Base-by-base conservation (phyloP, 2,888 invertebrate genomes). In the Aleiodes alternator region DNA sequence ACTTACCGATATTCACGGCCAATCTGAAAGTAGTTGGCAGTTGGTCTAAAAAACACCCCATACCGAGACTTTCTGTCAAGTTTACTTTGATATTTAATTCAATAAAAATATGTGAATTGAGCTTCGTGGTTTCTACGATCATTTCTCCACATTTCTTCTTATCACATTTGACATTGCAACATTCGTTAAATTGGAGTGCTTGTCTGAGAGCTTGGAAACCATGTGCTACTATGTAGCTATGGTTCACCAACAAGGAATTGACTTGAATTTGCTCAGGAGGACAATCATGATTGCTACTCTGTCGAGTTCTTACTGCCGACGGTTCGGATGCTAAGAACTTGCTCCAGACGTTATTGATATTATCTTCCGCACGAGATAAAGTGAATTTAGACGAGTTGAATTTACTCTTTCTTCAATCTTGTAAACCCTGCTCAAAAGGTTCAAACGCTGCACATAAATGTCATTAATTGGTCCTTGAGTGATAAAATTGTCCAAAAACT, bases 41-140 rank as follows among this genome's bases (percentile, higher is more conserved):
- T 14, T 56, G 12, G 9, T 9, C 11, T 56, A 71, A 38, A 23
- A 48, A 4, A 29, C 53, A 51, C 5, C 14, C 14, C 57, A n/a
- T 0, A n/a, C 55, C 12, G 43, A 9, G 0, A 14, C 43, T 29
- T 4, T 23, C 4, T 6, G 14, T 12, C 23, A 43, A 6, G 7
- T 38, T 56, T n/a, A n/a, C 4, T 34, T 57, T 16, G 9, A 72
- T 61, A 11, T 72, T 59, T 1, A 72, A 31, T 31, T 61, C 61
- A n/a, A 72, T 61, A 29, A 59, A 61, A 29, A 72, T 14, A 50
- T 59, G 72, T n/a, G 0, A 8, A n/a, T 61, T 72, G n/a, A 16
- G 14, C 23, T 23, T 4, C 4, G 34, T 72, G 4, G 7, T 29
- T 31, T 61, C n/a, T 16, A 14, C 31, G 29, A 34, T 12, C 4